phyloP scores from a whole-genome alignment of 2,797 vertebrate species.

The Gallinago nigripennis region DNA sequence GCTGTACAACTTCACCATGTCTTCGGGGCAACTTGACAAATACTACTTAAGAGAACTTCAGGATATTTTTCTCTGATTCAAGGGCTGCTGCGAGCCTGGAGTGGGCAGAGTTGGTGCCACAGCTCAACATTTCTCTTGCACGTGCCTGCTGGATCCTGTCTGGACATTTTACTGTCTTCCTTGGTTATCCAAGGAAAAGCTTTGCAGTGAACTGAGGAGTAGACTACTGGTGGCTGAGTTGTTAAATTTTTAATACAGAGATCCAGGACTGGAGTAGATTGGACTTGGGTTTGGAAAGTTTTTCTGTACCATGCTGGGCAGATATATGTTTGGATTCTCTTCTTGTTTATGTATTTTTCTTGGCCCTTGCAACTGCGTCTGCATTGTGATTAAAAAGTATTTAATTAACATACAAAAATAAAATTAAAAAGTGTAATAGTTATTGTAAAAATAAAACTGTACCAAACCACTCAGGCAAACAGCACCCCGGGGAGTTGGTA shows the following conservation, averaged over 20 bases:
- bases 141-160: not conserved
- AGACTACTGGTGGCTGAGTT: not conserved
- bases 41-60: not conserved
- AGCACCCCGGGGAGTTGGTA: constrained; percentile 8
- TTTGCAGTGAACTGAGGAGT: not conserved
- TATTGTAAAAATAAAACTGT: constrained; percentile 66
- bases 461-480: constrained; percentile 66
- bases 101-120: not conserved
- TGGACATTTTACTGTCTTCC: not conserved
- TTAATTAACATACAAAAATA: constrained; percentile 78
- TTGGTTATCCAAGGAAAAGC: not conserved
- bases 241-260: not conserved
- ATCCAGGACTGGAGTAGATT: not conserved
- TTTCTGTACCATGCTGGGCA: constrained; percentile 40
- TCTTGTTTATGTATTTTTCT: constrained; percentile 73
- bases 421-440: constrained; percentile 69
- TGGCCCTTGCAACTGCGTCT: constrained; percentile 40
- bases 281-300: constrained; percentile 22
- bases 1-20: not conserved
- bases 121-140: not conserved
- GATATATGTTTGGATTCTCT: constrained; percentile 63
- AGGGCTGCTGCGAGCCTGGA: not conserved
- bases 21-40: not conserved
- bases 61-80: not conserved
- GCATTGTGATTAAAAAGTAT: constrained; percentile 56